phyloP scores from a whole-genome alignment of 2,888 invertebrate genomes.

The Acrobeloides nanus region DNA sequence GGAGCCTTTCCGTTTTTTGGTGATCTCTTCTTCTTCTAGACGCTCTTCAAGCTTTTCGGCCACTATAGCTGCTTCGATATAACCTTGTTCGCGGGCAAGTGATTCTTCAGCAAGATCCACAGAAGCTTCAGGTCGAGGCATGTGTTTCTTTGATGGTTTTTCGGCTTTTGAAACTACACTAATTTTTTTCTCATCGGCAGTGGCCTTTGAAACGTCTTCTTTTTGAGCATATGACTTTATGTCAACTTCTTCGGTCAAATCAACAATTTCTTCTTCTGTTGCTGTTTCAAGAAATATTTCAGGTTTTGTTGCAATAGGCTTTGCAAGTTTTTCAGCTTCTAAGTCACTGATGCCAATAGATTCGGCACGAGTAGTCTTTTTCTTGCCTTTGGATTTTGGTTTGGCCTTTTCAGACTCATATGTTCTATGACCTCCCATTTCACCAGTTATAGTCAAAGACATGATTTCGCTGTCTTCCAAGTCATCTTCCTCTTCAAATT shows the following conservation, averaged over 20 bases:
- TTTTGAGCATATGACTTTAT: constrained; percentile 1
- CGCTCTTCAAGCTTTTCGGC: background rate
- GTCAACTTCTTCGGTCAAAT: constrained; percentile 2
- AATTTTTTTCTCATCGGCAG: background rate
- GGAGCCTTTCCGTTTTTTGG: background rate
- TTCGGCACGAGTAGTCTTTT: no score
- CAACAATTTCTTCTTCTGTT: background rate
- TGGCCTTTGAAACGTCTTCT: background rate
- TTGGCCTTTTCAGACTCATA: background rate
- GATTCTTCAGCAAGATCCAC: background rate
- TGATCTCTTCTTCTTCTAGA: background rate
- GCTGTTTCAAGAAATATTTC: constrained; percentile 1
- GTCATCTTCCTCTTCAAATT: background rate
- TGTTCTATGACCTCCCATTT: background rate
- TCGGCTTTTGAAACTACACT: background rate
- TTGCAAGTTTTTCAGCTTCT: background rate
- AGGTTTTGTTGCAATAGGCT: background rate
- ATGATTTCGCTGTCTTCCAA: background rate
- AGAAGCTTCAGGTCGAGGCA: background rate
- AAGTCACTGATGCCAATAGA: no score
- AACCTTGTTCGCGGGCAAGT: background rate
- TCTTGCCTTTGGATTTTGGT: background rate
- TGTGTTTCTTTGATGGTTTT: background rate
- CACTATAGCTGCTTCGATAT: background rate
- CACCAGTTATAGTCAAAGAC: background rate